Conservation (phyloP, 2,888 invertebrate genomes). For the Odontocolon sp. region DNA sequence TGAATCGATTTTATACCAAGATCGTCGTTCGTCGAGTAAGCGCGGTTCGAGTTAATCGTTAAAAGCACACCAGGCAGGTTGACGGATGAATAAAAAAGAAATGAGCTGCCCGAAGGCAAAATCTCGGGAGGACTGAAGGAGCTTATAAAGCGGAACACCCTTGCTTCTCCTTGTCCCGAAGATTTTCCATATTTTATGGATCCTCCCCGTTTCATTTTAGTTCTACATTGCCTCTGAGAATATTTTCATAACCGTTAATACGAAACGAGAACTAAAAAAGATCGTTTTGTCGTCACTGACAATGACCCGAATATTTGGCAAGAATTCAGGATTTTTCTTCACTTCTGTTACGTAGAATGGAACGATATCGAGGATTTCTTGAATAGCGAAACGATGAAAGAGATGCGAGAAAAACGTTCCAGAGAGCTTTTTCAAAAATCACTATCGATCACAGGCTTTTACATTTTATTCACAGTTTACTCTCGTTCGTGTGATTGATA, state of each 20-base stretch:
- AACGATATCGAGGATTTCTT: no score
- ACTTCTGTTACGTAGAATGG: conserved; percentile 1
- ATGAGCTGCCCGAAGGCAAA: neutral
- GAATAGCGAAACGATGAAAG: neutral
- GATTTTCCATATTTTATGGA: conserved; percentile 40
- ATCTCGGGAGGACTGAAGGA: neutral
- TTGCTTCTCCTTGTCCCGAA: conserved; percentile 3
- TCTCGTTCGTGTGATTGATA: neutral
- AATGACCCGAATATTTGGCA: conserved; percentile 22
- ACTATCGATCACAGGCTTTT: conserved; percentile 6
- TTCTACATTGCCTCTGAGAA: conserved; percentile 20
- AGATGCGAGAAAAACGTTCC: neutral
- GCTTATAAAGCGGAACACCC: conserved; percentile 37
- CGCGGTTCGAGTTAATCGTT: neutral
- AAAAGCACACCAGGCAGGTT: neutral
- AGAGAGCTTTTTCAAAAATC: conserved; percentile 6
- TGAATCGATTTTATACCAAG: neutral
- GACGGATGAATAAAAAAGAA: neutral
- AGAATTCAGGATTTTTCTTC: conserved; percentile 3
- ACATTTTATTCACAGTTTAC: neutral
- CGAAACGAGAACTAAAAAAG: neutral
- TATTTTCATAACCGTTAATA: conserved; percentile 24
- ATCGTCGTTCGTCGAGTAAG: neutral
- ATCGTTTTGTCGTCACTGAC: neutral
- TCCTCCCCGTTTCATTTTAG: neutral